Evolutionary conservation across 2,888 invertebrate species (phyloP), one percentile per base, ranked within the genome.

Genomic region (Diloba caeruleocephala): DNA sequence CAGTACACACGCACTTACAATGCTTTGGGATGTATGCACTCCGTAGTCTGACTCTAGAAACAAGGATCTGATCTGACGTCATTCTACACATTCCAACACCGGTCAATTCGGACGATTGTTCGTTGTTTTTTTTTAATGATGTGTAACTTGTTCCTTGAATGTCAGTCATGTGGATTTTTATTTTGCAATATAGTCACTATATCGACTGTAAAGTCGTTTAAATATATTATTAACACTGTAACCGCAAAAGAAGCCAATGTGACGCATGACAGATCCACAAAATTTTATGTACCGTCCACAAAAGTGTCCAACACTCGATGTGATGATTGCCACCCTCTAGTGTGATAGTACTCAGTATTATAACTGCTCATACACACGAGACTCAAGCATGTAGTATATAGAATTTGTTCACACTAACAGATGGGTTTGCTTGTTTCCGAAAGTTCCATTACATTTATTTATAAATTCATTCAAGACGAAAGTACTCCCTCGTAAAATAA

Each of bases 371-470:
- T 28, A 46, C 59, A 63, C 63, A 64, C 64, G 56, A 49, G 45
- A 55, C 38, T 61, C 58, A 66, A 74, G 78, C 79, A 78, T 81
- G 81, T 71, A 64, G 64, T 59, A 55, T 50, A 32, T 67, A 62
- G 65, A 57, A 46, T 39, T 63, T 72, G 66, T 70, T 63, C 74
- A 62, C 76, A 76, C 80, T 80, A 79, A 81, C 79, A 55, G 69
- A 67, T 64, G 71, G 72, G 74, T 71, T 74, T 67, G 76, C 78
- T 71, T 65, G 71, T 68, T 59, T 54, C 59, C 70, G 70, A 63
- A 66, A 63, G 44, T 44, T 64, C 45, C 52, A 55, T 41, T 63
- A n/a, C n/a, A n/a, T n/a, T 57, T 64, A 55, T 73, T 71, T 68
- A 60, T 66, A 60, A 76, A 56, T 56, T 65, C 58, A 64, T 55